Base-by-base conservation (phyloP, 2,113 vertebrate species). In the Parus major region DNA sequence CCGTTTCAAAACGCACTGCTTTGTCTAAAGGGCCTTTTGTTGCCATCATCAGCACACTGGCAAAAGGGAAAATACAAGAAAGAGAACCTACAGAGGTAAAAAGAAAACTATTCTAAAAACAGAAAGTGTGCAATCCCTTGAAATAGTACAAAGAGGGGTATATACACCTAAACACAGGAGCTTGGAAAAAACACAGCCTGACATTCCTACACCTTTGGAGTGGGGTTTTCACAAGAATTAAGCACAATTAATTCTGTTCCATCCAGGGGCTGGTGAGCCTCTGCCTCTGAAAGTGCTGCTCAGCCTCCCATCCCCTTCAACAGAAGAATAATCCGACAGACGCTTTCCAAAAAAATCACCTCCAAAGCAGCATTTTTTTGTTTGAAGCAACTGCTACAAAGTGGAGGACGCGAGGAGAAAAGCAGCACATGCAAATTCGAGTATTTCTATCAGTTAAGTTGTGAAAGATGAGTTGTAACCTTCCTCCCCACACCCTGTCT, bases 301-400 rank as follows among this genome's bases (percentile, higher is more conserved):
- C 59, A 60, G 57, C 24, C 33, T 82, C 49, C 31, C 39, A 15
- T 5, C 19, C 64, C 50, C 63, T 80, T 13, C 3, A 82, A 72
- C 2, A 0, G 17, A 36, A 1, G 0, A 11, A 47, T 33, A 63
- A 66, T 27, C 50, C 1, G 0, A 60, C 12, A 82, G 28, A 87
- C 7, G 53, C 70, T 53, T 76, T 76, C 7, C 5, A 21, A 31
- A 77, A 39, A 73, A 85, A 66, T 8, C 36, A 35, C 29, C 71
- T 55, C 72, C 47, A 35, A 63, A 89, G 36, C 27, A 60, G 17
- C 8, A 5, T 46, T 50, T 35, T 41, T 44, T 35, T 41, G 41
- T 91, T 44, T 31, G 47, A 91, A 81, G 66, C 39, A 70, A 31
- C 55, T 36, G 29, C 50, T 55, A 7, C 7, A 63, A 61, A 61